These are phyloP conservation scores for Hypotaenidia philippensis DNA, from an alignment of 2,797 vertebrate species.

Conservation along the genomic window DNA sequence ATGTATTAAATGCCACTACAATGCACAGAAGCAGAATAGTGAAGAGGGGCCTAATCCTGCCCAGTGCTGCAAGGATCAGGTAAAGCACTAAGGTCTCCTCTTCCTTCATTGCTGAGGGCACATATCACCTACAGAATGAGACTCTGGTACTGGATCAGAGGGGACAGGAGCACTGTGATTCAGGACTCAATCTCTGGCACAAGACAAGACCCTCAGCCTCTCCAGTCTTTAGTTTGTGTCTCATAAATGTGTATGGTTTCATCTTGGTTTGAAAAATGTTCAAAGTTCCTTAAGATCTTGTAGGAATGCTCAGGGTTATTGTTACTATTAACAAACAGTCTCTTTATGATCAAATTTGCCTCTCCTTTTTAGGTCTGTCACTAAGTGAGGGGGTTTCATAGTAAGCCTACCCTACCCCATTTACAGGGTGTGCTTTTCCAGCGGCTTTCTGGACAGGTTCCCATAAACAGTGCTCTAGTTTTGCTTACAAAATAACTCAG, in stretches of 20 bases:
- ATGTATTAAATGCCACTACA: background rate
- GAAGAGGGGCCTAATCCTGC: background rate
- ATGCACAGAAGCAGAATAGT: background rate
- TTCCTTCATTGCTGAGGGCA: background rate
- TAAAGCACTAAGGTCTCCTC: background rate
- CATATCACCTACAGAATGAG: background rate
- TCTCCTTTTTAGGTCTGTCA: background rate
- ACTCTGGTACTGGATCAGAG: background rate
- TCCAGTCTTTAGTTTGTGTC: background rate
- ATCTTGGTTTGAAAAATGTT: background rate
- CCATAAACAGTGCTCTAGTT: background rate
- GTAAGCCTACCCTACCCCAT: background rate
- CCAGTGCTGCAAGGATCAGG: background rate
- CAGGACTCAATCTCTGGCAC: background rate
- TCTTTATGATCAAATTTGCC: background rate
- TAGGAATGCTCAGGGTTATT: background rate
- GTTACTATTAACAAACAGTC: background rate
- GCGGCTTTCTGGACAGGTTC: background rate
- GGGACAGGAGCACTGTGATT: background rate
- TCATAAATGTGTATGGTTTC: fast-evolving
- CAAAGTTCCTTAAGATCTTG: background rate
- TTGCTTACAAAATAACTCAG: background rate
- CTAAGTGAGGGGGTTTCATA: background rate
- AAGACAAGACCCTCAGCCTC: background rate
- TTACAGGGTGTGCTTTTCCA: background rate